phyloP scores from a whole-genome alignment of 2,113 vertebrate species.

The Oreochromis aureus region DNA sequence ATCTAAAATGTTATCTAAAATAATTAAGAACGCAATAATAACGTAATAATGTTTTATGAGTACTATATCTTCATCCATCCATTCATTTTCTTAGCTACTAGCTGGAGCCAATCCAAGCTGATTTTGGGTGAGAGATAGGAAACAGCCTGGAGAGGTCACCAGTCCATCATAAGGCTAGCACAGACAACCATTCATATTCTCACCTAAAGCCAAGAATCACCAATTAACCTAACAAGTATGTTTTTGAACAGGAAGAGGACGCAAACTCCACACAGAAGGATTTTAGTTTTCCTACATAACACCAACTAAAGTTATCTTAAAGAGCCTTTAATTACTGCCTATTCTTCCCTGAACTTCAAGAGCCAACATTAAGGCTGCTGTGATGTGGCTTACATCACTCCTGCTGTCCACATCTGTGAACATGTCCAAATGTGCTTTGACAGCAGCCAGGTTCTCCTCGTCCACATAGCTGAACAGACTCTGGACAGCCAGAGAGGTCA shows the following conservation, averaged over 20 bases:
- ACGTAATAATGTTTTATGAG: neutral
- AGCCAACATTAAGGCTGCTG: neutral
- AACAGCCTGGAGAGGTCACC: neutral
- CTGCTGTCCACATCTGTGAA: constrained; percentile 93
- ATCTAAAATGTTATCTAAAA: neutral
- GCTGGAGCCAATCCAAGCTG: neutral
- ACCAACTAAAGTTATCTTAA: neutral
- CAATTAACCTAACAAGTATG: neutral
- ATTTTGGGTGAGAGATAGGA: no score
- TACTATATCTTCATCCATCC: neutral
- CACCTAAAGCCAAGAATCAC: neutral
- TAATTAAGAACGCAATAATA: neutral
- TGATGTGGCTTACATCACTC: constrained; percentile 80
- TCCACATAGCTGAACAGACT: constrained; percentile 90
- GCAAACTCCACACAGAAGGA: neutral
- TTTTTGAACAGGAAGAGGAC: neutral
- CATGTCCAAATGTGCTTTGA: constrained; percentile 91
- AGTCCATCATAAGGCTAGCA: neutral
- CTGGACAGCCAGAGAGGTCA: constrained; percentile 86
- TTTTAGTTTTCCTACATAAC: neutral
- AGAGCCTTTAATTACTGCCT: neutral
- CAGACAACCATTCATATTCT: neutral
- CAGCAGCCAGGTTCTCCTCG: constrained; percentile 88
- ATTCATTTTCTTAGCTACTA: neutral
- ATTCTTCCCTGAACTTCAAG: neutral